Base-by-base conservation (phyloP, 2,113 vertebrate species). In the Chloroceryle aenea region DNA sequence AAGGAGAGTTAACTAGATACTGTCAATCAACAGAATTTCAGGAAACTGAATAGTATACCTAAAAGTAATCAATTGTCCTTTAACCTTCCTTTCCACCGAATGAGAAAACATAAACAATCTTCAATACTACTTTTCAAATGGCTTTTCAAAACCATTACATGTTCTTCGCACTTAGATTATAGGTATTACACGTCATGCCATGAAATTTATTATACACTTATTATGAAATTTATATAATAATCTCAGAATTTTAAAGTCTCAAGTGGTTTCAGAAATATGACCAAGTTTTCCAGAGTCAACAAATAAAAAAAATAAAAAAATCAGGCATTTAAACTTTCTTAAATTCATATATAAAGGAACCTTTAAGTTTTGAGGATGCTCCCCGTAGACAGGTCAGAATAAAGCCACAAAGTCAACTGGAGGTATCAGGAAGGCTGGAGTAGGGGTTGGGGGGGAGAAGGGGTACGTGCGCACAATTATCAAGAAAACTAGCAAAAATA, bases 401-500 rank as follows among this genome's bases (percentile, higher is more conserved):
- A 69, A 50, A 71, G 34, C 7, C 12, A 58, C 50, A n/a, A 55
- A 29, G 13, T 23, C 27, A 69, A 19, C 10, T 11, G 10, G 7
- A 21, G 3, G 10, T 14, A 50, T 52, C 10, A 77, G 64, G 43
- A 86, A 12, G 7, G 3, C n/a, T n/a, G n/a, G 3, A 2, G 8
- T 2, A n/a, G n/a, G n/a, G n/a, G n/a, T n/a, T n/a, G n/a, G n/a
- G n/a, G 12, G 1, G 4, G 3, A 6, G 10, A 45, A 16, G 19
- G 17, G 43, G 43, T 45, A 18, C 18, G 15, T 11, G 61, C 4
- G 55, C 6, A 45, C 25, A 85, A 32, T 7, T 30, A 82, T 20
- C 4, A 38, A 53, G 17, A 22, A 64, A 53, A 29, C 6, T 10
- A 29, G 10, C 23, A 72, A 45, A 55, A 55, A 26, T 3, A 8